A percentile compares a stretch with the other conserved stretches of the same genome.
These are phyloP conservation scores for Pseudorasbora parva DNA, from an alignment of 2,113 vertebrate genomes.

Conservation along the genomic window DNA sequence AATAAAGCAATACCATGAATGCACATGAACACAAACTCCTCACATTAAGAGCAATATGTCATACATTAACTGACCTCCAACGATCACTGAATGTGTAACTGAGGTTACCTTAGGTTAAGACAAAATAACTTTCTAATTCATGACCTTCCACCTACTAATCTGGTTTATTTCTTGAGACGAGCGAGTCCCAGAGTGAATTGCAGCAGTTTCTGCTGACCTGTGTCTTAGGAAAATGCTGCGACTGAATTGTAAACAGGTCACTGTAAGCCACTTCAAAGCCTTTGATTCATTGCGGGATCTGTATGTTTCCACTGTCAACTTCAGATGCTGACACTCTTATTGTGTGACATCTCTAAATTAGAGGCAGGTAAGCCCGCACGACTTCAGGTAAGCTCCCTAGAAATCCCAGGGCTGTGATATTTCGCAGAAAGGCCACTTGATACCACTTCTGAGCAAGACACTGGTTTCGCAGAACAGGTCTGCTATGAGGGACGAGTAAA, in stretches of 20 bases:
- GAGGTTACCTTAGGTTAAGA: neutral
- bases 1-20: neutral
- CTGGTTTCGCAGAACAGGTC: neutral
- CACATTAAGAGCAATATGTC: neutral
- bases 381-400: constrained; percentile 7
- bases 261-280: neutral
- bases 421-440: constrained; percentile 28
- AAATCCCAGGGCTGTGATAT: constrained; percentile 23
- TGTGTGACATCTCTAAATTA: neutral
- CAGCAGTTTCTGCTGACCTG: constrained; percentile 13
- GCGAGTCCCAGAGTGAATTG: neutral
- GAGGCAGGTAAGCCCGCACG: neutral
- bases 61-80: constrained; percentile 14
- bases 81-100: neutral
- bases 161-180: constrained; percentile 8
- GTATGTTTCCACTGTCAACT: constrained; percentile 12
- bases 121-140: neutral
- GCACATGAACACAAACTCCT: neutral
- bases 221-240: neutral
- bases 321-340: constrained; percentile 6
- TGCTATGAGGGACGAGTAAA: neutral
- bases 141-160: neutral
- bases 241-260: constrained; percentile 6
- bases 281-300: neutral
- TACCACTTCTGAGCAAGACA: neutral